Percentiles rank a stretch among this genome's conserved stretches.
Evolutionary conservation across 2,797 vertebrate genomes (phyloP).

Genomic region (Eulemur coronatus): DNA sequence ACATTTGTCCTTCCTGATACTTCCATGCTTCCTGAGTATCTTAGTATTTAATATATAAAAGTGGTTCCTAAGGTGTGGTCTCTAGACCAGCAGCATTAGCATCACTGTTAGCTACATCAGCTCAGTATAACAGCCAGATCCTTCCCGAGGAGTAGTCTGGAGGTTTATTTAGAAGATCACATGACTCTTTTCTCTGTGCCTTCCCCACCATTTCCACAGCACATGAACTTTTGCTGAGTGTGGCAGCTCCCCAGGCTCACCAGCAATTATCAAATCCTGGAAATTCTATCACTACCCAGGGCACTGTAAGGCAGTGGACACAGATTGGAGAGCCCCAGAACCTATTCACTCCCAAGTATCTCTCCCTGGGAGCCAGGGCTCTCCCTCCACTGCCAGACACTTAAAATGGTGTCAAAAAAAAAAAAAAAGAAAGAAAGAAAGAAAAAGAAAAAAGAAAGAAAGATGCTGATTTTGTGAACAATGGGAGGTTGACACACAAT

Average conservation of each 20-base stretch:
- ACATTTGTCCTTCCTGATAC: background rate
- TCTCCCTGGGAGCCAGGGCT: background rate
- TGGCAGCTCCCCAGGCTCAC: background rate
- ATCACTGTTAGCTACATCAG: too few relatives aligned
- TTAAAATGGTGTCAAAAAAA: background rate
- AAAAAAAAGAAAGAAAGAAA: too few relatives aligned
- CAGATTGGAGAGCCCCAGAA: background rate
- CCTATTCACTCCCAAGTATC: background rate
- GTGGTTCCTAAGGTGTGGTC: background rate
- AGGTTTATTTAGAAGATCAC: background rate
- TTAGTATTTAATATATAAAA: rapidly evolving
- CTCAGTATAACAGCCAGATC: background rate
- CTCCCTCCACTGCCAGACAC: background rate
- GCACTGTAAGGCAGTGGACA: rapidly evolving
- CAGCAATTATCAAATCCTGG: background rate
- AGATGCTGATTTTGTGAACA: background rate
- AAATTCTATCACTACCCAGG: background rate
- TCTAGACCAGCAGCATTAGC: background rate
- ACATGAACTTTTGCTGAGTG: rapidly evolving
- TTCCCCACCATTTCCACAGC: background rate
- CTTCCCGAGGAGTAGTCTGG: background rate
- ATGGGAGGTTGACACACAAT: background rate
- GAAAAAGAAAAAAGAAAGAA: too few relatives aligned
- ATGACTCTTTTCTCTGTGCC: background rate
- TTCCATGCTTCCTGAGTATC: background rate